Conservation (phyloP, 1,140 invertebrate species). For the Magallana ariakensis region DNA sequence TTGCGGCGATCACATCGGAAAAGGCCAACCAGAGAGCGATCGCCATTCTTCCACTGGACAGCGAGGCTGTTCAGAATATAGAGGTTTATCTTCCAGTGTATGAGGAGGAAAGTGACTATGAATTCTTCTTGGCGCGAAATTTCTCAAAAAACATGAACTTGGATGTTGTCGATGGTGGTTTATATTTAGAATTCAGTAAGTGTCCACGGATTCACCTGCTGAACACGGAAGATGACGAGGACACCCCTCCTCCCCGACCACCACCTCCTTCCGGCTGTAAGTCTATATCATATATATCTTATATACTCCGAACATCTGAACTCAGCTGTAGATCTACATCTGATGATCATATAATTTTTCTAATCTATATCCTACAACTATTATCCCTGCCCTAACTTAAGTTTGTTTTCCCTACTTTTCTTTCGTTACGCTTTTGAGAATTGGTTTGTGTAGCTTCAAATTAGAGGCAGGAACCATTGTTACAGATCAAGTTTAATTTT, state of each 20-base stretch:
- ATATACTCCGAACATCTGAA: too few relatives aligned
- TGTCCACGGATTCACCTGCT: conserved; percentile 36
- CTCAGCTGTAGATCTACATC: too few relatives aligned
- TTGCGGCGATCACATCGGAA: not conserved
- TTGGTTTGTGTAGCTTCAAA: too few relatives aligned
- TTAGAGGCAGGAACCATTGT: too few relatives aligned
- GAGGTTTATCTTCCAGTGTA: conserved; percentile 48
- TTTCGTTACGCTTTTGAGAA: too few relatives aligned
- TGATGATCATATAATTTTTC: too few relatives aligned
- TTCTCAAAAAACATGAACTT: conserved; percentile 48
- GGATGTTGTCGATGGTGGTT: conserved; percentile 50
- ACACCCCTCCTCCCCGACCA: conserved; percentile 11
- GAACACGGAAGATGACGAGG: not conserved
- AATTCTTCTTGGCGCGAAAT: conserved; percentile 41
- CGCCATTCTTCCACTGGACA: conserved; percentile 49
- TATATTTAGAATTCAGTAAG: conserved; percentile 54
- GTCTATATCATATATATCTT: not conserved
- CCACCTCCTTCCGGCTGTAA: not conserved
- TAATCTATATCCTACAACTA: too few relatives aligned
- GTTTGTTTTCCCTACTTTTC: too few relatives aligned
- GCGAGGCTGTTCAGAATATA: conserved; percentile 44
- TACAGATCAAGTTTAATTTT: too few relatives aligned
- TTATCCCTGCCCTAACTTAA: too few relatives aligned
- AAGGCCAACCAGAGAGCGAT: conserved; percentile 39
- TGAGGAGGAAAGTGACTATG: conserved; percentile 50